Evolutionary conservation across 1,140 invertebrate species (phyloP), one percentile per base, ranked within the genome.

Genomic region (Diabrotica virgifera): DNA sequence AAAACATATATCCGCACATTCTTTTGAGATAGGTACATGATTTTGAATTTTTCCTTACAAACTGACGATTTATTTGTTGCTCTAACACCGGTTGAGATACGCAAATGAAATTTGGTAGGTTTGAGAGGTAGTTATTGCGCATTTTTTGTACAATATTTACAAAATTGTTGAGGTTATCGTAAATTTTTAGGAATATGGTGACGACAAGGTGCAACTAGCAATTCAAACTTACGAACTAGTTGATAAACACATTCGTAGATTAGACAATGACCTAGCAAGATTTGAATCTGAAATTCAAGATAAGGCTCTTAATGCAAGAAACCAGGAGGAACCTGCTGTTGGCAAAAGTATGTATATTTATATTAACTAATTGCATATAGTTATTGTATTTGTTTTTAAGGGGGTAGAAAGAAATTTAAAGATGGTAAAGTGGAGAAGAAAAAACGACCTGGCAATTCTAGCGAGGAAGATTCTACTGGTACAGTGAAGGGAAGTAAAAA

Each of bases 141-240:
- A n/a, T n/a, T n/a, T n/a, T n/a, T n/a, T n/a, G n/a, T n/a, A n/a
- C n/a, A n/a, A n/a, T n/a, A 24, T 4, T 24, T 24, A 24, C 24
- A 24, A 24, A 24, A 24, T 24, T 24, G 24, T 24, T 24, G n/a
- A n/a, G n/a, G n/a, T n/a, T n/a, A n/a, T n/a, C 24, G 24, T 24
- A 24, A 24, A 24, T 24, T 71, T 70, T 14, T 67, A 78, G 78
- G 93, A 95, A 76, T 95, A 94, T 77, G 94, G 94, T 0, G 96
- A 98, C 79, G 96, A 98, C 74, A 99, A 98, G 84, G 95, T 98
- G 10, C 94, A 97, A 78, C 82, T 99, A 63, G 95, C 96, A 0
- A 97, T 98, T 80, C 96, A 98, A 80, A 98, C 96, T 0, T 99
- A 99, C 79, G 96, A 99, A 82, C 83, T 98, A 78, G 96, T 98